Conservation (phyloP, 2,113 vertebrate genomes). For the Otocyon megalotis region DNA sequence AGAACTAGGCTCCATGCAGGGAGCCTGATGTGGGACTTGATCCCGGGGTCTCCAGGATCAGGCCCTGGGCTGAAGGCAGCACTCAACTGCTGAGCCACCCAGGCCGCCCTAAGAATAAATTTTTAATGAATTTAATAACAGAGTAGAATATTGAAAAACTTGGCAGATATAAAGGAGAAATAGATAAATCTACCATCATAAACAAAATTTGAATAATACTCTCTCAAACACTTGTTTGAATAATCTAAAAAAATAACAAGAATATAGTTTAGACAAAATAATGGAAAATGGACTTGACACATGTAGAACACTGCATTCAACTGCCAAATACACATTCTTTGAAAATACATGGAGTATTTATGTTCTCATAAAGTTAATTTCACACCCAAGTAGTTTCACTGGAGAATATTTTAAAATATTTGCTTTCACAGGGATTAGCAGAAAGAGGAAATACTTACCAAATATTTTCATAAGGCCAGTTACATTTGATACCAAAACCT, state of each 20-base stretch:
- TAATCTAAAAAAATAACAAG: background rate
- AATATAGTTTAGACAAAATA: background rate
- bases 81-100: too few relatives aligned
- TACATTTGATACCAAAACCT: background rate
- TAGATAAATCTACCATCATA: background rate
- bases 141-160: background rate
- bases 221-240: background rate
- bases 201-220: background rate
- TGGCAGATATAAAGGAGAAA: background rate
- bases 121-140: background rate
- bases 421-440: background rate
- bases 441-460: background rate
- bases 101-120: background rate
- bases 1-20: too few relatives aligned
- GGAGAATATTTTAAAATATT: background rate
- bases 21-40: too few relatives aligned
- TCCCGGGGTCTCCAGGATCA: too few relatives aligned
- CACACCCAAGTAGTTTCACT: background rate
- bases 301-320: background rate
- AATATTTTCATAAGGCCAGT: background rate
- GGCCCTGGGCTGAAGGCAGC: too few relatives aligned
- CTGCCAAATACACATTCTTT: background rate
- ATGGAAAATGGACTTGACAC: background rate
- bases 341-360: background rate
- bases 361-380: background rate